A percentile compares a stretch with the other conserved stretches of the same genome.
phyloP scores from a whole-genome alignment of 2,797 vertebrate species.

The Ataeniobius toweri region DNA sequence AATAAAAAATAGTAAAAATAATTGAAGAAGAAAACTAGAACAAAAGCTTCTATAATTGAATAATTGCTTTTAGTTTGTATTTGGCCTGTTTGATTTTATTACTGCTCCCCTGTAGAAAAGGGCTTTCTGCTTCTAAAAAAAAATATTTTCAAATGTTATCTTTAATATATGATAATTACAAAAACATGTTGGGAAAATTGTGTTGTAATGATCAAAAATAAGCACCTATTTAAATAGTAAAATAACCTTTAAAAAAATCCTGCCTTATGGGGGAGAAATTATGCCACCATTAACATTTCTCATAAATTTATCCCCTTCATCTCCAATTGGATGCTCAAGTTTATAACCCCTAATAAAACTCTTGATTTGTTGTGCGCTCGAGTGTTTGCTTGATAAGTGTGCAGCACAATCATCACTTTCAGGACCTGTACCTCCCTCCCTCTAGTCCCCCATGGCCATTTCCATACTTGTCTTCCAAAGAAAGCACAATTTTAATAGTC shows the following conservation, averaged over 20 bases:
- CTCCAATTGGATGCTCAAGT: constrained; percentile 77
- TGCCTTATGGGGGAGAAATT: constrained; percentile 73
- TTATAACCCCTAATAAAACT: constrained; percentile 84
- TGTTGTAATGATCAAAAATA: constrained; percentile 43
- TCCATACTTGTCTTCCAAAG: constrained; percentile 24
- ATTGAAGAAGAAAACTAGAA: not conserved
- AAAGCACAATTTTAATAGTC: constrained; percentile 30
- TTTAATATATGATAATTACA: constrained; percentile 3
- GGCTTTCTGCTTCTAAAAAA: not conserved
- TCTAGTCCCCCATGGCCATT: constrained; percentile 36
- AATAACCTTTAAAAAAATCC: constrained; percentile 64
- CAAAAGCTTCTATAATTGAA: not conserved
- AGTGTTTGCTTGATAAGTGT: constrained; percentile 80
- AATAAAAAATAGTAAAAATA: not conserved
- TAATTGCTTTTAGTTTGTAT: constrained; percentile 19
- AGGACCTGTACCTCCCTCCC: constrained; percentile 40
- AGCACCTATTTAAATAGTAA: constrained; percentile 64
- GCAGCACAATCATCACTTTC: constrained; percentile 73
- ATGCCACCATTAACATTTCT: constrained; percentile 75
- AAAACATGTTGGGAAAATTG: constrained; percentile 19
- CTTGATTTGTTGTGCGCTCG: constrained; percentile 83
- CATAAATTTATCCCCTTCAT: constrained; percentile 82
- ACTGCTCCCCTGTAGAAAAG: not conserved
- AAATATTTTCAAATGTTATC: constrained; percentile 13
- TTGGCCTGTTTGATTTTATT: not conserved